Evolutionary conservation across 1,140 invertebrate genomes (phyloP).

Genomic region (Drosophila tristis): DNA sequence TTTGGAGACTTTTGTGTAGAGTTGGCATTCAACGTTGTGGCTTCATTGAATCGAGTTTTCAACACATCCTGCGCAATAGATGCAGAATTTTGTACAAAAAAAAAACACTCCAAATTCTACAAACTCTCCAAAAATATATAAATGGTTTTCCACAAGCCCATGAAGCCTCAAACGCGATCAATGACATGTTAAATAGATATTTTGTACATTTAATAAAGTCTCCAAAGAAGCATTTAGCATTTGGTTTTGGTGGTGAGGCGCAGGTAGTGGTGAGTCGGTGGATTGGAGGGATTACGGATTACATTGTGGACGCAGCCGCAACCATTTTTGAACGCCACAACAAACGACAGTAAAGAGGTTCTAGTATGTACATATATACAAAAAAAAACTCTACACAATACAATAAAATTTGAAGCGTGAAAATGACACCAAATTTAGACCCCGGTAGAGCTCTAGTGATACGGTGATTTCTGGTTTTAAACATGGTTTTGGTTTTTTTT

Average conservation of each 20-base stretch:
- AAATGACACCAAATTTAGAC: conserved; percentile 80
- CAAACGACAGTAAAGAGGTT: conserved; percentile 50
- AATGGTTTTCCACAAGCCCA: conserved; percentile 35
- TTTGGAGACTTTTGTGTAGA: conserved; percentile 23
- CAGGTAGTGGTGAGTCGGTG: conserved; percentile 39
- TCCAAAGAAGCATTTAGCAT: conserved; percentile 49
- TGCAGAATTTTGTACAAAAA: conserved; percentile 49
- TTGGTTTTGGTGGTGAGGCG: conserved; percentile 45
- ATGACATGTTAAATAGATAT: conserved; percentile 14
- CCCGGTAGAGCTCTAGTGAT: conserved; percentile 77
- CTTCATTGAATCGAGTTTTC: conserved; percentile 67
- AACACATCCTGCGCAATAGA: conserved; percentile 70
- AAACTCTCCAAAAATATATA: conserved; percentile 22
- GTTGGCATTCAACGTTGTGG: conserved; percentile 42
- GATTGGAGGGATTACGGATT: conserved; percentile 51
- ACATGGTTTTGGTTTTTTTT: conserved; percentile 39
- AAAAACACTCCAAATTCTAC: conserved; percentile 25
- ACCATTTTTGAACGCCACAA: conserved; percentile 68
- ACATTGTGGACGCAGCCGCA: conserved; percentile 63
- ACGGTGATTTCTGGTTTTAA: conserved; percentile 69
- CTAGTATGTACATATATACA: conserved; percentile 7
- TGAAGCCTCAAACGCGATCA: conserved; percentile 11
- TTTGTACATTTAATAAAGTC: conserved; percentile 43
- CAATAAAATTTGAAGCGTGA: conserved; percentile 66
- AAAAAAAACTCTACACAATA: conserved; percentile 49